Conservation (phyloP, 1,140 invertebrate genomes). For the Galleria mellonella region DNA sequence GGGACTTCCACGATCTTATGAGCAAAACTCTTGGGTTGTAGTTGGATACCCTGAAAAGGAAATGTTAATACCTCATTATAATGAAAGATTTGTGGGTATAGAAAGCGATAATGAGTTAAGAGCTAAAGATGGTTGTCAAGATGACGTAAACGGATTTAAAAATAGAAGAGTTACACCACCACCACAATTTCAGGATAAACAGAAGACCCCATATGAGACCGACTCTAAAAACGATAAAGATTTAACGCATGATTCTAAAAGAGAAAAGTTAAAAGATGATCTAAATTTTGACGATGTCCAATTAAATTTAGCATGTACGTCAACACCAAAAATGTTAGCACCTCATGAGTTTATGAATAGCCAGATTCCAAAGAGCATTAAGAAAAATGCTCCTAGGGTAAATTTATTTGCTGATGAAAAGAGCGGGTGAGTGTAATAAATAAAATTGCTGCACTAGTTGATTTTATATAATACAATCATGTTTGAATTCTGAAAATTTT, state of each 20-base stretch:
- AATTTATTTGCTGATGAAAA: conserved; percentile 60
- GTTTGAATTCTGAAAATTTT: too few species aligned
- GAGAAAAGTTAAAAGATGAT: conserved; percentile 66
- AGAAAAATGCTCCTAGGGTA: conserved; percentile 39
- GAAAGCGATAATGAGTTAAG: conserved; percentile 35
- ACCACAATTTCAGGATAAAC: conserved; percentile 65
- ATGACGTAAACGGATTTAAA: conserved; percentile 36
- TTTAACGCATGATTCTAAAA: conserved; percentile 59
- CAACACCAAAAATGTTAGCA: conserved; percentile 67
- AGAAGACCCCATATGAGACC: conserved; percentile 48
- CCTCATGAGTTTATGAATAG: conserved; percentile 53
- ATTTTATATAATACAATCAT: too few species aligned
- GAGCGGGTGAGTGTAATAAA: conserved; percentile 41
- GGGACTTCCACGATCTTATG: conserved; percentile 50
- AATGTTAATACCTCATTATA: conserved; percentile 57
- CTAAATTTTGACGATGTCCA: conserved; percentile 58
- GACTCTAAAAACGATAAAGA: conserved; percentile 48
- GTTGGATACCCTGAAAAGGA: conserved; percentile 59
- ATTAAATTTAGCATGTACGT: conserved; percentile 64
- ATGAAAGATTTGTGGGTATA: conserved; percentile 47
- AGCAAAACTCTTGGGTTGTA: conserved; percentile 60
- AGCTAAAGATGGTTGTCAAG: conserved; percentile 39
- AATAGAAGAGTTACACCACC: conserved; percentile 58
- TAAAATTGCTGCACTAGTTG: not conserved
- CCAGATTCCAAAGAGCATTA: conserved; percentile 28